Evolutionary conservation across 2,113 vertebrate genomes (phyloP), one percentile per base, ranked within the genome.

Genomic region (Empidonax traillii): DNA sequence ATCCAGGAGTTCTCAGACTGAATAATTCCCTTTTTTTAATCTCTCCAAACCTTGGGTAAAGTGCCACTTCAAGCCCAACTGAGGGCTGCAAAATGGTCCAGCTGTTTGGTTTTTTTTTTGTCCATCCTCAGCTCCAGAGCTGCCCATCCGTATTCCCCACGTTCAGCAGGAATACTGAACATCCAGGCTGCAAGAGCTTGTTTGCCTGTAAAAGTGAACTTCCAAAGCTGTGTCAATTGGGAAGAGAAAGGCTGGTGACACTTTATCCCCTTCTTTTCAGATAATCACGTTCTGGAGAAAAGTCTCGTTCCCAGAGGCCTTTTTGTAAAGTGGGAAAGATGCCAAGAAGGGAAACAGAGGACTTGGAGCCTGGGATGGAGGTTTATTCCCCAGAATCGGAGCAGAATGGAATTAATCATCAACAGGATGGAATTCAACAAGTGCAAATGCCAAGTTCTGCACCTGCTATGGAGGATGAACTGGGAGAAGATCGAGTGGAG

Each of bases 21-120:
- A 67, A 58, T 14, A 4, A 6, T 68, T 73, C 14, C 68, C 39
- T 84, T 18, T 10, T 58, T 59, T 59, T 59, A 59, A 18, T 35
- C 13, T n/a, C 3, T 41, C 20, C 25, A 87, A 63, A 49, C 14
- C 4, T 9, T 56, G 52, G 31, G 8, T 12, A 33, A 80, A 28
- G 2, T 31, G 39, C 35, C 15, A 17, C 30, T 8, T 93, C 52
- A 58, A 3, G 0, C 8, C 14, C 12, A 15, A 12, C 12, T 56
- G 72, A 46, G 15, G 4, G 52, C 39, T 47, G 9, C 24, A 53
- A n/a, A 71, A 27, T 2, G 2, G 4, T 24, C 5, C 0, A 27
- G 17, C 47, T 84, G 23, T 14, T 44, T 44, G 43, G 43, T 19
- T 46, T 20, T 18, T 9, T 75, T 18, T 9, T 75, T 31, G 12